phyloP scores from a whole-genome alignment of 1,140 invertebrate genomes.

The Pteromalus puparum region DNA sequence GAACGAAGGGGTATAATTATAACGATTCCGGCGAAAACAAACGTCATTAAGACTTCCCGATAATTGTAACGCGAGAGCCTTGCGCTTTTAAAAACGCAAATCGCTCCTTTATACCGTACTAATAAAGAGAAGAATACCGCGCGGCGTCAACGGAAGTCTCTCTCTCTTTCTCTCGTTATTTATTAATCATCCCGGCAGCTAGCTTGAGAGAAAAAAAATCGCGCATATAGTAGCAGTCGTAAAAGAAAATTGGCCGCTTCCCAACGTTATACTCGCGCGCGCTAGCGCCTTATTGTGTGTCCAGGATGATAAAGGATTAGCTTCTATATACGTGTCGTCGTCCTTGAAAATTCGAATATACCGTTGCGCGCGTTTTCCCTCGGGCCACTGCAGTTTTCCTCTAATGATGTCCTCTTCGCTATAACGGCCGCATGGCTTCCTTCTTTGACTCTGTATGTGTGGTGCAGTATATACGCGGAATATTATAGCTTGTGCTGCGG shows the following conservation, averaged over 20 bases:
- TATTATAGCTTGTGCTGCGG: too few relatives aligned
- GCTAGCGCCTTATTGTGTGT: too few relatives aligned
- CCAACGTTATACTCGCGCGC: too few relatives aligned
- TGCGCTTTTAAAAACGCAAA: neutral
- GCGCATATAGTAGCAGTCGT: neutral
- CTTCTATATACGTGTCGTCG: neutral
- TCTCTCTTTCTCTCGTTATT: neutral
- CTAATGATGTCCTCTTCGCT: neutral
- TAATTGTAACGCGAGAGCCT: neutral
- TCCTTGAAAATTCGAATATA: neutral
- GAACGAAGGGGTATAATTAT: neutral
- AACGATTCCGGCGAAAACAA: neutral
- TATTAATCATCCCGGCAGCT: neutral
- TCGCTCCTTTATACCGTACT: neutral
- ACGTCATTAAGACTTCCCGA: neutral
- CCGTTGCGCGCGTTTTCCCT: neutral
- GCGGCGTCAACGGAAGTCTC: neutral
- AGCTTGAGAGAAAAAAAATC: neutral
- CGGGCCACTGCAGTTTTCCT: neutral
- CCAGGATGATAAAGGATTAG: neutral
- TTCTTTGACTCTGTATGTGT: neutral
- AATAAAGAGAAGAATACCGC: neutral
- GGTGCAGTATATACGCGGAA: too few relatives aligned
- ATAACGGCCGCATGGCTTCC: neutral
- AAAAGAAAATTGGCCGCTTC: conserved; percentile 12